phyloP scores from a whole-genome alignment of 2,888 invertebrate species.

The Bugula neritina region DNA sequence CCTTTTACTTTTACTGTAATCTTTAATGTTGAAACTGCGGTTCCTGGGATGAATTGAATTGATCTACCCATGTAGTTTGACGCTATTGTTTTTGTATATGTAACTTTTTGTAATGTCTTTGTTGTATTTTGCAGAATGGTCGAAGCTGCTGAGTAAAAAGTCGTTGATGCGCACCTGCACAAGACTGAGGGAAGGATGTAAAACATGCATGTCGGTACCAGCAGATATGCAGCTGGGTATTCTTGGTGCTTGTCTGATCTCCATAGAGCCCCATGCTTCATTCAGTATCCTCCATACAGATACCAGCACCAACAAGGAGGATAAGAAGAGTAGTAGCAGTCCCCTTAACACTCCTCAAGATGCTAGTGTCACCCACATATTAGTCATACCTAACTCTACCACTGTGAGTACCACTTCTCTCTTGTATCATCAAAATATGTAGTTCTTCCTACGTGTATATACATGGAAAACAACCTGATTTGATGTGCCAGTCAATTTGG shows the following conservation, averaged over 20 bases:
- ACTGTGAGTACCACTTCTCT: conserved; percentile 33
- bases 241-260: conserved; percentile 93
- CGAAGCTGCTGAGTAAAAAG: conserved; percentile 83
- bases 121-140: conserved; percentile 66
- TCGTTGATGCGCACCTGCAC: conserved; percentile 80
- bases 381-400: conserved; percentile 87
- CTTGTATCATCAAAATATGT: too few relatives aligned
- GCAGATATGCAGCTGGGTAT: conserved; percentile 67
- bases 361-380: conserved; percentile 92
- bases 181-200: conserved; percentile 82
- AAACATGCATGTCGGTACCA: conserved; percentile 72
- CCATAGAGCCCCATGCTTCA: conserved; percentile 81
- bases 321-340: conserved; percentile 46
- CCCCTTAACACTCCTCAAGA: conserved; percentile 86
- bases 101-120: background rate
- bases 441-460: too few relatives aligned
- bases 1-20: too few relatives aligned
- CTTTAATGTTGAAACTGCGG: too few relatives aligned
- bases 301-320: conserved; percentile 37
- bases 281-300: conserved; percentile 60
- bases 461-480: too few relatives aligned
- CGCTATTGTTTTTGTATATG: too few relatives aligned
- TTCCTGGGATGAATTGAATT: too few relatives aligned
- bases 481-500: too few relatives aligned
- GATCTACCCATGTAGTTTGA: too few relatives aligned